These are phyloP conservation scores for Stichopus horrens DNA, from an alignment of 53 echinoderm and acorn worm genomes.

Conservation along the genomic window DNA sequence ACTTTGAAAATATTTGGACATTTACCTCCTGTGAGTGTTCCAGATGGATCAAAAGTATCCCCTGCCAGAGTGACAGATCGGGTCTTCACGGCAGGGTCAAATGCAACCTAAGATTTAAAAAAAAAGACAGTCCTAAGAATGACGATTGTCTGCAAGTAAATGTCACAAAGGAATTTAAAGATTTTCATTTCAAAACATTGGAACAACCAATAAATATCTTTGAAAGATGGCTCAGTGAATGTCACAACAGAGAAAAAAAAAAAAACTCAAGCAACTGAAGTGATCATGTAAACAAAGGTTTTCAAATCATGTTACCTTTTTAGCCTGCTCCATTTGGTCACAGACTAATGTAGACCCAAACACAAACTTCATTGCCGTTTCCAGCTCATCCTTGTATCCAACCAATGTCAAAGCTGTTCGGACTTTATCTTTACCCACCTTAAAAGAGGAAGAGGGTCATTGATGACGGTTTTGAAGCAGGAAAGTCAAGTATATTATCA, in stretches of 20 bases:
- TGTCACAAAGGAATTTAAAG: too few relatives aligned
- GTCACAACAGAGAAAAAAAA: neutral
- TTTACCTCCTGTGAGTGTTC: conserved; percentile 94
- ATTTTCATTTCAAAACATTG: neutral
- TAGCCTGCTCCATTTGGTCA: conserved; percentile 88
- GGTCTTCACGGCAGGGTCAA: conserved; percentile 92
- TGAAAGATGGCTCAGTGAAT: neutral
- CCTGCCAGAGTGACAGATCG: conserved; percentile 94
- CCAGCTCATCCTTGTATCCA: conserved; percentile 80
- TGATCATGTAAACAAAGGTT: neutral
- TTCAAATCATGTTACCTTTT: conserved; percentile 64
- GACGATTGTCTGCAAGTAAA: too few relatives aligned
- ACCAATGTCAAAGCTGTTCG: conserved; percentile 88
- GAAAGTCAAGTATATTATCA: too few relatives aligned
- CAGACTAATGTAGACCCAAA: conserved; percentile 92
- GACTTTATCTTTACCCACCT: conserved; percentile 96
- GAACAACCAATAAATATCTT: neutral
- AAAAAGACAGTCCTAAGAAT: neutral
- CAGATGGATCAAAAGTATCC: conserved; percentile 95
- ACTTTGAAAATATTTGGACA: neutral
- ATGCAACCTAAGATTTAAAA: conserved; percentile 70
- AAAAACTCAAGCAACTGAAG: neutral
- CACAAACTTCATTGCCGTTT: conserved; percentile 94
- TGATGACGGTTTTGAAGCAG: too few relatives aligned
- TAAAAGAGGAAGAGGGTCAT: neutral